A percentile compares a stretch with the other conserved stretches of the same genome.
Evolutionary conservation across 2,797 vertebrate genomes (phyloP).

Genomic region (Emys orbicularis): DNA sequence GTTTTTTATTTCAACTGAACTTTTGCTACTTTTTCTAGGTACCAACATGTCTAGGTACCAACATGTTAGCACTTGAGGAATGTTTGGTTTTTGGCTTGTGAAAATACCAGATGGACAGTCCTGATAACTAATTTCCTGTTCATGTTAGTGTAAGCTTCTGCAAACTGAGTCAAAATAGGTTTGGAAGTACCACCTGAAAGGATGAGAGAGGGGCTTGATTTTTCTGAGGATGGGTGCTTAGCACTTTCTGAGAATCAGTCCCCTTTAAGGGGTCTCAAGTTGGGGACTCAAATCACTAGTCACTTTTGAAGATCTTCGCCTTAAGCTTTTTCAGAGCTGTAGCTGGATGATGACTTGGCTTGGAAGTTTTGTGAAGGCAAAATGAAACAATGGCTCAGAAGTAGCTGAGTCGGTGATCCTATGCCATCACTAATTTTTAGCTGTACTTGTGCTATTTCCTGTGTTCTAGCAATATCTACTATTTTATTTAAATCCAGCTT

Average conservation of each 20-base stretch:
- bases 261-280: not conserved
- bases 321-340: slow-evolving; percentile 7
- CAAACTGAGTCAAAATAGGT: not conserved
- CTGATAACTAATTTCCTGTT: slow-evolving; percentile 1
- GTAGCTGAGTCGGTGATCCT: slow-evolving; percentile 69
- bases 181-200: not conserved
- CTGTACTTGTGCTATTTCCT: slow-evolving; percentile 55
- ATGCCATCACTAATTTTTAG: slow-evolving; percentile 64
- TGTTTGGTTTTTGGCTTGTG: not conserved
- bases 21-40: not conserved
- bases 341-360: slow-evolving; percentile 37
- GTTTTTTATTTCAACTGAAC: not conserved
- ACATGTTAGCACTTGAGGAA: not conserved
- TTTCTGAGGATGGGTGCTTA: not conserved
- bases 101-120: accelerated
- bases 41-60: not conserved
- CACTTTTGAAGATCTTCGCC: not conserved
- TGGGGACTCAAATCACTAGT: not conserved
- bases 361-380: not conserved
- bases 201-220: not conserved
- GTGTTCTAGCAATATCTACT: slow-evolving; percentile 64
- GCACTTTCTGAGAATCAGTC: not conserved
- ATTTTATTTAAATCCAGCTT: slow-evolving; percentile 70
- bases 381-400: slow-evolving; percentile 61
- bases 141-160: not conserved